Percentiles rank a stretch among this genome's conserved stretches.
phyloP scores from a whole-genome alignment of 2,888 invertebrate genomes.

The Epistrophella euchroma region DNA sequence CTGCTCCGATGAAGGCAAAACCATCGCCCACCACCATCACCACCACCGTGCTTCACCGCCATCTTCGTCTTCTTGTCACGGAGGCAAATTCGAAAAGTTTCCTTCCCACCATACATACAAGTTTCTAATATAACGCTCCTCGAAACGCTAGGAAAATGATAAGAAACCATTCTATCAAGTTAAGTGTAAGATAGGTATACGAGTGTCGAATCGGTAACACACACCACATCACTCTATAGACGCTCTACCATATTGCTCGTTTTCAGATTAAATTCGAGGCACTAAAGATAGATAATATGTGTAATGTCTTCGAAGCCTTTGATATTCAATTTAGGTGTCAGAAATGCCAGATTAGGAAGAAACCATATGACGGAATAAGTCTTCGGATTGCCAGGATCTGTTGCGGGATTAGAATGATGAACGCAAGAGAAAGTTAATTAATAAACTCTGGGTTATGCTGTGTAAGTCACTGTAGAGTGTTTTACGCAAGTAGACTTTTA shows the following conservation, averaged over 20 bases:
- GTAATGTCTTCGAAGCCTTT: slow-evolving; percentile 30
- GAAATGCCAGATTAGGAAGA: slow-evolving; percentile 33
- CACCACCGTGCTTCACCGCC: not conserved
- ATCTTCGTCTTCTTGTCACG: slow-evolving; percentile 33
- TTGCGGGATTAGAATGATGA: slow-evolving; percentile 56
- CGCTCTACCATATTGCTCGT: slow-evolving; percentile 10
- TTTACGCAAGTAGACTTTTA: slow-evolving; percentile 2
- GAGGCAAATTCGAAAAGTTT: slow-evolving; percentile 49
- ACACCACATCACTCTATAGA: not conserved
- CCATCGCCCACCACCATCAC: not conserved
- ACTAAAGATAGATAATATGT: not conserved
- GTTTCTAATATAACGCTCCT: not conserved
- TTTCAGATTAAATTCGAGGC: slow-evolving; percentile 22
- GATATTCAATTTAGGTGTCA: slow-evolving; percentile 48
- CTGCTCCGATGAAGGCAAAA: slow-evolving; percentile 28
- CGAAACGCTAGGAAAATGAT: slow-evolving; percentile 26
- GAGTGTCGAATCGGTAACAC: slow-evolving; percentile 47
- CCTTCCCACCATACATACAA: not conserved
- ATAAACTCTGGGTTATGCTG: slow-evolving; percentile 26
- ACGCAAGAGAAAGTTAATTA: slow-evolving; percentile 61
- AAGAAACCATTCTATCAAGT: slow-evolving; percentile 10
- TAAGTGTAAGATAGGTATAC: not conserved
- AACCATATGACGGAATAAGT: slow-evolving; percentile 28
- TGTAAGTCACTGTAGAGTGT: slow-evolving; percentile 11
- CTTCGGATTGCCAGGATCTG: slow-evolving; percentile 6